Evolutionary conservation across 2,797 vertebrate genomes (phyloP), one percentile per base, ranked within the genome.

Genomic region (Cynodonichthys magdalenae): DNA sequence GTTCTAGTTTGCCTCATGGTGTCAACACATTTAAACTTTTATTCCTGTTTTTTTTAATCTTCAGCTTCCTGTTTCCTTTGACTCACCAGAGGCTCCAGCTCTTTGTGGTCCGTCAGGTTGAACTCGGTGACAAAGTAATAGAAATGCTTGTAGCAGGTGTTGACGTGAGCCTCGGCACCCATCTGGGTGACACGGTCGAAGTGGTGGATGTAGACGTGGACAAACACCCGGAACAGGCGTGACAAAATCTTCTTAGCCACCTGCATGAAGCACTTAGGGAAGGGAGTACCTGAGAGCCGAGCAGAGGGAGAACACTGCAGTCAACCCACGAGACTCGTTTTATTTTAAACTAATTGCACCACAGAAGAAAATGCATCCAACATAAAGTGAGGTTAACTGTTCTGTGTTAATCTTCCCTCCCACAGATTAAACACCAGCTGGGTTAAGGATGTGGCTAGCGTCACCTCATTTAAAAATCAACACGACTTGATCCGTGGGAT

Each of bases 131-230:
- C 95, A 15, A 99, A 99, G 90, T 98, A 96, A 91, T 95, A 99
- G 90, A 99, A 99, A 92, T 99, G 98, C 92, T 99, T 99, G 93
- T 99, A 99, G 93, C 98, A 99, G 82, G 97, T 99, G 82, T 99
- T 99, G 60, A 99, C 96, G 0, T 99, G 98, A 15, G 98, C 98
- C 85, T 99, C 97, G 0, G 97, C 96, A 17, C 97, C 97, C 96
- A 99, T 96, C 85, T 97, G 95, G 59, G 94, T 95, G 57, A 99
- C 96, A 0, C 96, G 92, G 87, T 99, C 98, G 0, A 99, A 99
- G 81, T 99, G 98, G 89, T 99, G 98, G 87, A 99, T 99, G 91
- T 99, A 99, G 80, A 99, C 98, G 0, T 99, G 98, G 52, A 99
- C 97, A 12, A 99, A 99, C 59, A 99, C 97, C 0, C 98, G 94